phyloP scores from a whole-genome alignment of 2,113 vertebrate species.

The Alethe diademata region DNA sequence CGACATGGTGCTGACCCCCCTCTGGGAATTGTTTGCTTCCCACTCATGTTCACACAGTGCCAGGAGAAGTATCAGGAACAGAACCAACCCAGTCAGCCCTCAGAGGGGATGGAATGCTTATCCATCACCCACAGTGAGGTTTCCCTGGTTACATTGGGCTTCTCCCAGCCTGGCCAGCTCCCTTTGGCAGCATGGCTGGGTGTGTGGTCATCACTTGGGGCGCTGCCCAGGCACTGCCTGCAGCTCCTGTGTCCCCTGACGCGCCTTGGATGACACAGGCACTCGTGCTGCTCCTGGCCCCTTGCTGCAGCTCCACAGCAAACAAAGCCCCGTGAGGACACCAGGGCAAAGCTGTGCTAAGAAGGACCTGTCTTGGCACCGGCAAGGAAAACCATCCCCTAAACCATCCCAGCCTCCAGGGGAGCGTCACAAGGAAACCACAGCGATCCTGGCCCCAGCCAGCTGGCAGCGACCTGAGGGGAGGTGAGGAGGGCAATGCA shows the following conservation, averaged over 20 bases:
- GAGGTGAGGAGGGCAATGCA: too few relatives aligned
- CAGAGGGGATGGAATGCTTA: not conserved
- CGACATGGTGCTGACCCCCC: too few relatives aligned
- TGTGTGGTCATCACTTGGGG: rapidly evolving
- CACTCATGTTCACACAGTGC: too few relatives aligned
- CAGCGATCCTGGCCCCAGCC: not conserved
- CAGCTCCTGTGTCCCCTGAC: not conserved
- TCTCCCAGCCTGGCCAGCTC: not conserved
- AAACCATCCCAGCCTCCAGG: not conserved
- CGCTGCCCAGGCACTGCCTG: not conserved
- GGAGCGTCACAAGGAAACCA: not conserved
- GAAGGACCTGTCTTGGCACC: not conserved
- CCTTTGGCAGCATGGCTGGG: too few relatives aligned
- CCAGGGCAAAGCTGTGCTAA: not conserved
- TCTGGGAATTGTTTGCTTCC: not conserved
- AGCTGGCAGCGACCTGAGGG: too few relatives aligned
- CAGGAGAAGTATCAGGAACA: not conserved
- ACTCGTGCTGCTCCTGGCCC: not conserved
- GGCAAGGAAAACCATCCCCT: not conserved
- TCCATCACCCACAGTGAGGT: not conserved
- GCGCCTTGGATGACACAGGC: too few relatives aligned
- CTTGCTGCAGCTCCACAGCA: not conserved
- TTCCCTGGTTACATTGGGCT: too few relatives aligned
- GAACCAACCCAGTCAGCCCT: not conserved
- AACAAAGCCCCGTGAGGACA: not conserved